Conservation (phyloP, 1,140 invertebrate genomes). For the Drosophila orena region DNA sequence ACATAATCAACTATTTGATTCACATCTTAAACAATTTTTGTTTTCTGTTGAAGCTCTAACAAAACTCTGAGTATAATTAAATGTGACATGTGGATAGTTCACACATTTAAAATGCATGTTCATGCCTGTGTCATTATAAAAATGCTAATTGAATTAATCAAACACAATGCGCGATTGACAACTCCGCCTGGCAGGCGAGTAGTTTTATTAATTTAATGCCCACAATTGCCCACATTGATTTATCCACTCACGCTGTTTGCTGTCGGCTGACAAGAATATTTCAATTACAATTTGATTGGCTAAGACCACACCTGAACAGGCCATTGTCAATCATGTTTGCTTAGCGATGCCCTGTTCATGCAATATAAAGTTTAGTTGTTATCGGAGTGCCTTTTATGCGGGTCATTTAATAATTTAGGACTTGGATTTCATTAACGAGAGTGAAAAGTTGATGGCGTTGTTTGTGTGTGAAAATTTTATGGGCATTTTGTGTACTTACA, state of each 20-base stretch:
- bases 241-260: constrained; percentile 27
- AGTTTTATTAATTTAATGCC: constrained; percentile 57
- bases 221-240: constrained; percentile 33
- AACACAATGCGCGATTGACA: constrained; percentile 41
- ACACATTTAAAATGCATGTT: constrained; percentile 1
- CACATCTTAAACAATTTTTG: neutral
- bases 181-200: constrained; percentile 47
- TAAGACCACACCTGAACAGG: constrained; percentile 33
- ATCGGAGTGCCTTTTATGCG: constrained; percentile 13
- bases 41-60: neutral
- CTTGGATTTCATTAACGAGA: constrained; percentile 20
- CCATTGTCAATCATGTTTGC: constrained; percentile 13
- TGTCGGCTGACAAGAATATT: constrained; percentile 64
- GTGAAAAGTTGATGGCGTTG: neutral
- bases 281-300: constrained; percentile 46
- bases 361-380: neutral
- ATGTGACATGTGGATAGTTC: neutral
- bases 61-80: neutral
- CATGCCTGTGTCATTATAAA: constrained; percentile 9
- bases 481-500: constrained; percentile 15
- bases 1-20: too few relatives aligned
- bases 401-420: constrained; percentile 17
- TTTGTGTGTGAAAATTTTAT: constrained; percentile 7
- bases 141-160: constrained; percentile 37
- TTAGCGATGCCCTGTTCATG: neutral